Conservation (phyloP, 2,888 invertebrate genomes). For the Abscondita cerata region DNA sequence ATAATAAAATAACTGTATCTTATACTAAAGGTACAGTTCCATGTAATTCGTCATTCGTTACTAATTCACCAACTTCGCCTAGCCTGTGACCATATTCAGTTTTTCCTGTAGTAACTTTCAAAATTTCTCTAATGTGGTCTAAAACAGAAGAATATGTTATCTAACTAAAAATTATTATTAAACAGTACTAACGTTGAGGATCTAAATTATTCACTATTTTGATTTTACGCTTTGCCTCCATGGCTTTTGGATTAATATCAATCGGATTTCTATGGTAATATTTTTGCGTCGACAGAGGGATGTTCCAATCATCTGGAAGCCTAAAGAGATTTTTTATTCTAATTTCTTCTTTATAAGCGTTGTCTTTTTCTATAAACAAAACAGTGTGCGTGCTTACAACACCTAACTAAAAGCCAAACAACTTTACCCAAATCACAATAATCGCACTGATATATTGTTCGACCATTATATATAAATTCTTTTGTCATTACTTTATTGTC, state of each 20-base stretch:
- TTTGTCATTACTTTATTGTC: conserved; percentile 26
- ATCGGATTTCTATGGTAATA: conserved; percentile 31
- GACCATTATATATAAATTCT: conserved; percentile 40
- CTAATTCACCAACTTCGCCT: conserved; percentile 57
- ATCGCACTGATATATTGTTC: conserved; percentile 69
- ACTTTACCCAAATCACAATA: conserved; percentile 60
- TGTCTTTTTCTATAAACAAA: conserved; percentile 20
- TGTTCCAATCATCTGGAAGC: conserved; percentile 28
- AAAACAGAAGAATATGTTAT: conserved; percentile 12
- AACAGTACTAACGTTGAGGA: conserved; percentile 11
- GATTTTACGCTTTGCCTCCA: not conserved
- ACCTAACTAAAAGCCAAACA: not conserved
- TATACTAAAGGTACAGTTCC: conserved; percentile 47
- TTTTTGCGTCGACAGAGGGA: conserved; percentile 31
- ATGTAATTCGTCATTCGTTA: conserved; percentile 60
- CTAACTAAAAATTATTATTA: not conserved
- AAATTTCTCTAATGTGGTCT: conserved; percentile 49
- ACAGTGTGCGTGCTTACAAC: too few species aligned
- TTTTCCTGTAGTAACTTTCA: conserved; percentile 59
- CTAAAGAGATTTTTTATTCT: conserved; percentile 17
- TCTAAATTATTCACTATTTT: conserved; percentile 22
- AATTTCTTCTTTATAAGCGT: conserved; percentile 18
- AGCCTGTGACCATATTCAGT: conserved; percentile 58
- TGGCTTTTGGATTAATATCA: conserved; percentile 20
- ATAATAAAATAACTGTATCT: too few species aligned